Conservation (phyloP, 2,888 invertebrate species). For the Agrotis segetum region DNA sequence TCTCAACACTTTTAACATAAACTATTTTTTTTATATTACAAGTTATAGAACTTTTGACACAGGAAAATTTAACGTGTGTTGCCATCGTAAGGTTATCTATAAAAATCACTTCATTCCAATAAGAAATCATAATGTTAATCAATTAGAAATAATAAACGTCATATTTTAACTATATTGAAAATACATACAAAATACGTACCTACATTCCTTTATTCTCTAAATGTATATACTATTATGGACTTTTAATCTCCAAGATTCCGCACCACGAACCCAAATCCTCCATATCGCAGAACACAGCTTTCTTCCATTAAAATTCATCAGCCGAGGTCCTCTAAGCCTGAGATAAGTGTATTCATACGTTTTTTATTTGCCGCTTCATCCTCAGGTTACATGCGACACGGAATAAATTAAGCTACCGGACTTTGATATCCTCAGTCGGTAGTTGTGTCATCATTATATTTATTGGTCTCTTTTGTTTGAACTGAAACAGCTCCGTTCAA, state of each 20-base stretch:
- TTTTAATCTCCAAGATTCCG: conserved; percentile 40
- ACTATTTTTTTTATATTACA: too few species aligned
- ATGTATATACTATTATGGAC: conserved; percentile 15
- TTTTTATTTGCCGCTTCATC: conserved; percentile 69
- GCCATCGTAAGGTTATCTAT: too few species aligned
- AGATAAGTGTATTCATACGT: conserved; percentile 75
- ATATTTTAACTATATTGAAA: too few species aligned
- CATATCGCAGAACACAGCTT: conserved; percentile 59
- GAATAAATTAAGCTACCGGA: conserved; percentile 90
- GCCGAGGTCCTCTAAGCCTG: conserved; percentile 57
- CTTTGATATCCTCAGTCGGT: conserved; percentile 79
- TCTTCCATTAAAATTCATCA: conserved; percentile 64
- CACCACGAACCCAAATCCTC: conserved; percentile 18
- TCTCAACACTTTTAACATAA: too few species aligned
- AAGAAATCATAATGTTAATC: too few species aligned
- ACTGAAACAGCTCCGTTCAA: conserved; percentile 32
- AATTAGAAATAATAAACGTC: too few species aligned
- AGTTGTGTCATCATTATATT: conserved; percentile 71
- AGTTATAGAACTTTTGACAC: too few species aligned
- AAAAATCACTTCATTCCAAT: too few species aligned
- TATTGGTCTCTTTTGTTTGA: conserved; percentile 64
- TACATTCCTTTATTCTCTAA: not conserved
- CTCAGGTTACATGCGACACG: conserved; percentile 78
- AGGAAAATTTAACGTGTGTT: too few species aligned
- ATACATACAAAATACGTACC: too few species aligned